phyloP scores from a whole-genome alignment of 1,140 invertebrate genomes.

The Hypothenemus hampei region DNA sequence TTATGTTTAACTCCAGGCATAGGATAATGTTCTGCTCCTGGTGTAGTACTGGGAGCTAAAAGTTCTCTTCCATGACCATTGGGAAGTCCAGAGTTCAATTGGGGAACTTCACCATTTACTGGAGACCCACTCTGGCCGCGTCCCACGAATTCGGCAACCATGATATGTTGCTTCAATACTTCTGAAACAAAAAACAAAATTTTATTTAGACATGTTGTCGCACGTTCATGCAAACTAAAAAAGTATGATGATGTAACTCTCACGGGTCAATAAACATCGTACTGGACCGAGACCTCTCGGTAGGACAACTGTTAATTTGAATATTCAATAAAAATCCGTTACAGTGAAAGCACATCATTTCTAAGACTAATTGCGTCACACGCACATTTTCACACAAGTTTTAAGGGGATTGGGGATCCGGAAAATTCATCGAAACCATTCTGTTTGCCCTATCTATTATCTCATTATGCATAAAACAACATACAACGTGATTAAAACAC shows the following conservation, averaged over 20 bases:
- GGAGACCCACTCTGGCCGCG: conserved; percentile 65
- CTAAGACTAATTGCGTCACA: no score
- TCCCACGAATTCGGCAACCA: conserved; percentile 78
- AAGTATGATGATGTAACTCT: conserved; percentile 17
- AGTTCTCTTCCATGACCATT: conserved; percentile 46
- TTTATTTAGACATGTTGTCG: not conserved
- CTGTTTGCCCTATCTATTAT: conserved; percentile 17
- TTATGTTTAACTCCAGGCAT: conserved; percentile 56
- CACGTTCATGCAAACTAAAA: conserved; percentile 10
- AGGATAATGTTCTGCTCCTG: conserved; percentile 46
- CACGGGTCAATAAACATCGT: conserved; percentile 22
- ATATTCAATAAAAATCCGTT: conserved; percentile 16
- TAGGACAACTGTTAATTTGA: not conserved
- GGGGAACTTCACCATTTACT: conserved; percentile 61
- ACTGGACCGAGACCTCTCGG: conserved; percentile 4
- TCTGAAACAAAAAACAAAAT: conserved; percentile 49
- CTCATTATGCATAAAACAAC: conserved; percentile 16
- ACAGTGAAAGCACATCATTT: no score
- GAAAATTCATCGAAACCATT: conserved; percentile 1
- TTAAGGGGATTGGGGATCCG: no score
- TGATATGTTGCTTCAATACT: conserved; percentile 69
- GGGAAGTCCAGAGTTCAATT: conserved; percentile 54
- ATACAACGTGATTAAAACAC: conserved; percentile 23
- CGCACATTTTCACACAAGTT: no score
- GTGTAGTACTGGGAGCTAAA: conserved; percentile 40